A percentile compares a stretch with the other conserved stretches of the same genome.
These are phyloP conservation scores for Agrilus cyanescens DNA, from an alignment of 2,888 invertebrate species.

Conservation along the genomic window DNA sequence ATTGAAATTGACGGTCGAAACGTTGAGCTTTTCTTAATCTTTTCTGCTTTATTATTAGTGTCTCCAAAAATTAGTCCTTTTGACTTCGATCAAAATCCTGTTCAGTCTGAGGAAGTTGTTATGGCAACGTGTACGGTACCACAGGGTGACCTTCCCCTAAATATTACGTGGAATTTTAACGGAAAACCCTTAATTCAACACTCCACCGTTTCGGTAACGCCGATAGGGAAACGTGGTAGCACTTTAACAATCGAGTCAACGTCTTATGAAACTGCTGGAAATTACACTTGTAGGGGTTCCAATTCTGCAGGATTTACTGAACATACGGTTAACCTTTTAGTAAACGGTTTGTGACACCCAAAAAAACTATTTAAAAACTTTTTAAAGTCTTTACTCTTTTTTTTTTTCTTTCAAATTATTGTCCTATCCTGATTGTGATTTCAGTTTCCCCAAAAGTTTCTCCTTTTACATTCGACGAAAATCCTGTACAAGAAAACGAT, in stretches of 20 bases:
- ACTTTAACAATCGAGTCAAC: slow-evolving; percentile 49
- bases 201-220: slow-evolving; percentile 42
- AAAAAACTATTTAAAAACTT: no score
- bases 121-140: slow-evolving; percentile 53
- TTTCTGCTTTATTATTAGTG: slow-evolving; percentile 34
- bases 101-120: slow-evolving; percentile 48
- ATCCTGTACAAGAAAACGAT: slow-evolving; percentile 48
- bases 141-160: slow-evolving; percentile 61
- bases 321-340: slow-evolving; percentile 41
- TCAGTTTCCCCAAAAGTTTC: slow-evolving; percentile 54
- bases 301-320: slow-evolving; percentile 47
- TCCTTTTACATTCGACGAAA: slow-evolving; percentile 54
- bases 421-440: slow-evolving; percentile 5
- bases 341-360: slow-evolving; percentile 49
- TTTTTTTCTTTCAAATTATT: background rate
- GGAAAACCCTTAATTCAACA: slow-evolving; percentile 45
- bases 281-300: slow-evolving; percentile 55
- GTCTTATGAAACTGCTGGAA: slow-evolving; percentile 55
- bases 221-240: slow-evolving; percentile 51
- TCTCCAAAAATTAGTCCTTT: slow-evolving; percentile 55
- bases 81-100: slow-evolving; percentile 50
- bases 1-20: no score
- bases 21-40: background rate
- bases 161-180: slow-evolving; percentile 61
- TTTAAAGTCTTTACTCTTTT: no score